A percentile compares a stretch with the other conserved stretches of the same genome.
These are phyloP conservation scores for Molothrus ater DNA, from an alignment of 2,797 vertebrate genomes.

Conservation along the genomic window DNA sequence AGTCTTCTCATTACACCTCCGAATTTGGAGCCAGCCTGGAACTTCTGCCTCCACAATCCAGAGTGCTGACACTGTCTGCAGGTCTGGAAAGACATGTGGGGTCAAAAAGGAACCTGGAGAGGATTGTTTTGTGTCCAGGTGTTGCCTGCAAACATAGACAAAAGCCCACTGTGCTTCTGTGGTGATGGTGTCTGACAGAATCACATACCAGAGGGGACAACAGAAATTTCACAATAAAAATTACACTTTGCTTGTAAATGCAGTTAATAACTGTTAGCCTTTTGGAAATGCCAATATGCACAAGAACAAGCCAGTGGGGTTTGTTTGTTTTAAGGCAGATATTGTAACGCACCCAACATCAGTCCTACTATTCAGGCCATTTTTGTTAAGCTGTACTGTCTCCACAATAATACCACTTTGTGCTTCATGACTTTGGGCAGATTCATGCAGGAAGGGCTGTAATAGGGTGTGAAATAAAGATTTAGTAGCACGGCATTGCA, in stretches of 20 bases:
- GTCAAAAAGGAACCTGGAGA: neutral
- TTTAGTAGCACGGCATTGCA: conserved; percentile 29
- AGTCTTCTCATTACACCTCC: neutral
- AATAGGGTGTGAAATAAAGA: conserved; percentile 64
- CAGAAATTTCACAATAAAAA: neutral
- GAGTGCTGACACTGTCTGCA: neutral
- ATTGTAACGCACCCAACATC: neutral
- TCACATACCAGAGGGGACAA: neutral
- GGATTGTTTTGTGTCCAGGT: neutral
- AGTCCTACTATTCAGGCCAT: neutral
- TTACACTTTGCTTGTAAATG: neutral
- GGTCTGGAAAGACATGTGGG: neutral
- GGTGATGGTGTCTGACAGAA: neutral
- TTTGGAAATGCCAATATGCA: neutral
- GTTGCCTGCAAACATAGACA: neutral
- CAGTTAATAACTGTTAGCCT: neutral
- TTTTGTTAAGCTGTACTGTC: neutral
- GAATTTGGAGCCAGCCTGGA: neutral
- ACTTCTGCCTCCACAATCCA: neutral
- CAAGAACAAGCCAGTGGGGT: neutral
- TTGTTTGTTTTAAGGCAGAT: neutral
- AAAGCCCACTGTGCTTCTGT: neutral
- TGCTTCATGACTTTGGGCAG: conserved; percentile 7
- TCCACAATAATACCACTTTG: neutral
- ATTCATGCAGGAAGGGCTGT: neutral